Evolutionary conservation across 2,888 invertebrate genomes (phyloP).

Genomic region (Lepidochrysops patricia): DNA sequence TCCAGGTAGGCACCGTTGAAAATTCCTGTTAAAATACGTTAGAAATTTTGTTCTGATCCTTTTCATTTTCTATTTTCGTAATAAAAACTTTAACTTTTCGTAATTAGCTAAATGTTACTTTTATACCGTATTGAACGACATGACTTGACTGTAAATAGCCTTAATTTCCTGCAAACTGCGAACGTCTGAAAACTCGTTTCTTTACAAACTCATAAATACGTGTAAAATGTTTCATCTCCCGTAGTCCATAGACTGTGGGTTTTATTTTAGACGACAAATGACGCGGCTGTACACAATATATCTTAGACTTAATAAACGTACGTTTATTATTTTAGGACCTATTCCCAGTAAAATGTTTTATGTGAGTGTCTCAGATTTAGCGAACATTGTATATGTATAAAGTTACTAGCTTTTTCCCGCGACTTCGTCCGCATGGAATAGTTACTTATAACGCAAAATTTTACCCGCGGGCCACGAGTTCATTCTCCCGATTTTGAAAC

Average conservation of each 20-base stretch:
- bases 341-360: neutral
- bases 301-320: neutral
- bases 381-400: neutral
- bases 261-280: constrained; percentile 5
- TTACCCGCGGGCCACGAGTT: too few relatives aligned
- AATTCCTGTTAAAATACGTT: too few relatives aligned
- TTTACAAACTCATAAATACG: constrained; percentile 1
- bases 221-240: constrained; percentile 3
- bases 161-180: neutral
- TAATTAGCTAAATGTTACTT: neutral
- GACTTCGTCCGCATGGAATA: too few relatives aligned
- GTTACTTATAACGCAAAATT: too few relatives aligned
- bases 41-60: too few relatives aligned
- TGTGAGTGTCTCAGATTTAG: neutral
- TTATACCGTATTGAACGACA: neutral
- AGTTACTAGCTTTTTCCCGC: too few relatives aligned
- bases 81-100: too few relatives aligned
- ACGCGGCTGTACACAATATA: constrained; percentile 3
- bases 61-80: too few relatives aligned
- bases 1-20: too few relatives aligned
- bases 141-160: neutral
- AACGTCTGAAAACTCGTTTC: constrained; percentile 2
- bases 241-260: neutral
- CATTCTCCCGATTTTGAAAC: too few relatives aligned
- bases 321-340: constrained; percentile 1